Conservation (phyloP, 2,113 vertebrate species). For the Callithrix jacchus region DNA sequence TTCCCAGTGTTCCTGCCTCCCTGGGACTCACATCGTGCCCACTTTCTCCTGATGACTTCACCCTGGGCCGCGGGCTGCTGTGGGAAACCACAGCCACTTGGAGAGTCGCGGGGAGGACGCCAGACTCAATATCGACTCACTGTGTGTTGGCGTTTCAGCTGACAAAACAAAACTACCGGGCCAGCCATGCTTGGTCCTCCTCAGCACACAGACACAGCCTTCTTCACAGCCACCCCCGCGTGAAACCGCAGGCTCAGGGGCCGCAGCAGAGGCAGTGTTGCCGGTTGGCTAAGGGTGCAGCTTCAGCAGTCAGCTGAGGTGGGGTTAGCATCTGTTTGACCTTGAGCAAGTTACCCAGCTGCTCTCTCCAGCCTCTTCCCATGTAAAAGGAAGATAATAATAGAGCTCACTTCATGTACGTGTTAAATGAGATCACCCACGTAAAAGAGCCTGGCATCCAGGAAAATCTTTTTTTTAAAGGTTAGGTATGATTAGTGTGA, state of each 20-base stretch:
- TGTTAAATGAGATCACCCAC: neutral
- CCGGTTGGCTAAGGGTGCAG: neutral
- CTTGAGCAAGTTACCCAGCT: neutral
- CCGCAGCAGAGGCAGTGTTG: neutral
- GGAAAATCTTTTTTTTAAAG: neutral
- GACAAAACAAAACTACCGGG: slow-evolving; percentile 66
- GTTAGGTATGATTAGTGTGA: neutral
- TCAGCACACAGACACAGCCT: neutral
- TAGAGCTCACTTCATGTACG: neutral
- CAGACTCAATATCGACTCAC: slow-evolving; percentile 61
- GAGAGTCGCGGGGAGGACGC: neutral
- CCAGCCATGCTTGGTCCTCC: neutral
- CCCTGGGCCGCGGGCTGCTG: neutral
- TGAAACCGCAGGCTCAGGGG: neutral
- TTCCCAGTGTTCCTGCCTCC: neutral
- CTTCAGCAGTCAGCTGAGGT: neutral
- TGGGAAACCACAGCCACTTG: slow-evolving; percentile 46
- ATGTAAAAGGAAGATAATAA: neutral
- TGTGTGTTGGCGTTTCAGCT: slow-evolving; percentile 70
- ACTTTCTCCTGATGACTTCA: slow-evolving; percentile 37
- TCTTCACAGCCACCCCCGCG: slow-evolving; percentile 18
- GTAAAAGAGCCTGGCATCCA: neutral
- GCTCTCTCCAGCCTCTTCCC: neutral
- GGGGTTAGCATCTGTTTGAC: neutral
- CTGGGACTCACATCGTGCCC: neutral